Evolutionary conservation across 1,140 invertebrate species (phyloP), one percentile per base, ranked within the genome.

Genomic region (Macrocentrus cingulum): DNA sequence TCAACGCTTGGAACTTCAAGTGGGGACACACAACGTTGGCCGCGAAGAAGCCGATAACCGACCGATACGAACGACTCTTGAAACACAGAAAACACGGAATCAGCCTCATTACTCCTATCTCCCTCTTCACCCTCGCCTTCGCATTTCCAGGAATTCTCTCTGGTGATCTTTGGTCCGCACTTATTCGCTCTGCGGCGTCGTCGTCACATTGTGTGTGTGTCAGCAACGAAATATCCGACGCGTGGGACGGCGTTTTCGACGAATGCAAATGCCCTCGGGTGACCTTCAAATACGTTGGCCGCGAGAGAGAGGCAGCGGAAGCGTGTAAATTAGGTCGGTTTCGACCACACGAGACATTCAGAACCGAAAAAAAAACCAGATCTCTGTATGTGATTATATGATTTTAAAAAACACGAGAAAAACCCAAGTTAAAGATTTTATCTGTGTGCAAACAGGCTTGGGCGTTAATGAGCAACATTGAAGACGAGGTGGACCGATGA

Each of bases 31-130:
- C 11, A 42, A 36, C 11, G 23, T 8, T 13, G 37, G 37, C 2
- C 13, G 34, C 11, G 34, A 64, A 66, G 42, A 23, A 66, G 58
- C 69, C 64, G 75, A 77, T 76, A 77, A 75, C 65, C 56, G 54
- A 15, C 62, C 61, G 65, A 69, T 74, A 72, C 61, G 53, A 66
- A 46, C 51, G 63, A 62, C 62, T 70, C 64, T 71, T 59, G 70
- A 76, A 72, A 77, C 68, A 71, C 69, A 68, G 67, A 72, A 72
- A 76, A 72, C 69, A 74, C 63, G 65, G 66, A 76, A 69, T 75
- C 70, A 68, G 67, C 74, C 74, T 76, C 75, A 70, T 77, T 77
- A 76, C 73, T 77, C 75, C 66, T 73, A 73, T 77, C 74, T 73
- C 60, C 39, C 37, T 53, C 20, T 16, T 36, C 23, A 34, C 58